phyloP scores from a whole-genome alignment of 2,888 invertebrate genomes.

The Microctonus hyperodae region DNA sequence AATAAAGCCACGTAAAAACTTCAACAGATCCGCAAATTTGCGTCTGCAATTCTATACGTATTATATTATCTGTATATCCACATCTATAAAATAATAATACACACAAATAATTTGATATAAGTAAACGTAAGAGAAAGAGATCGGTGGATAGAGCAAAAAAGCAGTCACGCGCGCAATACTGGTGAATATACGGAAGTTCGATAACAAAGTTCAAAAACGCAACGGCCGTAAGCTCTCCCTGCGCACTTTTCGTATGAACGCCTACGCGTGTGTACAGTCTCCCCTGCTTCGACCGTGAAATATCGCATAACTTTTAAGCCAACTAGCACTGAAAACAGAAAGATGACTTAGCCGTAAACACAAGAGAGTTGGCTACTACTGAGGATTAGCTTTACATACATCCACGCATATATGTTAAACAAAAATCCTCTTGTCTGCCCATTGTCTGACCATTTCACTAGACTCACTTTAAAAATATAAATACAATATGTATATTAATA shows the following conservation, averaged over 20 bases:
- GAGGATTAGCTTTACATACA: background rate
- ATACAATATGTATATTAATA: background rate
- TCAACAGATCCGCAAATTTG: background rate
- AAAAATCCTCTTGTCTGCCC: background rate
- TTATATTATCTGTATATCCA: background rate
- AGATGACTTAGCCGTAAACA: conserved; percentile 32
- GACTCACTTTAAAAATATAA: background rate
- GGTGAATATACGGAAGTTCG: conserved; percentile 32
- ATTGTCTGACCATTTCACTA: background rate
- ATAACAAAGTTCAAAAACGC: conserved; percentile 45
- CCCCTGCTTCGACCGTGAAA: conserved; percentile 37
- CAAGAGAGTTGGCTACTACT: background rate
- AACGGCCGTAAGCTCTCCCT: conserved; percentile 32
- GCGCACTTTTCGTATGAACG: conserved; percentile 12
- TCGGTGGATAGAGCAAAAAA: background rate
- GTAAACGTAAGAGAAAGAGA: conserved; percentile 11
- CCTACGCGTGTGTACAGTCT: conserved; percentile 14
- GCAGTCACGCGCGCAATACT: conserved; percentile 2
- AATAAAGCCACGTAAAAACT: background rate
- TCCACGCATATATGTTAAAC: too few relatives aligned
- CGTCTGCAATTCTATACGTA: too few relatives aligned
- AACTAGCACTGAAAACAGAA: background rate
- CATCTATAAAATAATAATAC: too few relatives aligned
- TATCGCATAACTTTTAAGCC: conserved; percentile 50
- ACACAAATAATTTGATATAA: background rate